These are phyloP conservation scores for Notodonta dromedarius DNA, from an alignment of 2,888 invertebrate species.

Conservation along the genomic window DNA sequence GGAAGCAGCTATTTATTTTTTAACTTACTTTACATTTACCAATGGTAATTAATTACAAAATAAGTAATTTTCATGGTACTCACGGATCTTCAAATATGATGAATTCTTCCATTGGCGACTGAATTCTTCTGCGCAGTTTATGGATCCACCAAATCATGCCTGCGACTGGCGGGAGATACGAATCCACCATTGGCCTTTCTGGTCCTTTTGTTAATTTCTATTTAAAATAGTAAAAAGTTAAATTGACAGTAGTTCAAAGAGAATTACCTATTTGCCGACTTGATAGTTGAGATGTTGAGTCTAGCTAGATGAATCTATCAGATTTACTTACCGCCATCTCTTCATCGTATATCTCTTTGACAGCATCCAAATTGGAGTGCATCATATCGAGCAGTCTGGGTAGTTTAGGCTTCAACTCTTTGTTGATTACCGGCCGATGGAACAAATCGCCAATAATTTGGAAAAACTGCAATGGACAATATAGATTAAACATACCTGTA, in stretches of 20 bases:
- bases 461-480: conserved; percentile 80
- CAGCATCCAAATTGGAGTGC: conserved; percentile 86
- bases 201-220: conserved; percentile 73
- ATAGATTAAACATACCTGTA: not conserved
- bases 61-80: conserved; percentile 40
- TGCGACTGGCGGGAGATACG: conserved; percentile 90
- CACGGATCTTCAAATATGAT: conserved; percentile 87
- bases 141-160: conserved; percentile 89
- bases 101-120: conserved; percentile 85
- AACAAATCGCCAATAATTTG: conserved; percentile 90
- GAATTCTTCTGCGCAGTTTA: conserved; percentile 86
- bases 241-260: too few relatives aligned
- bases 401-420: conserved; percentile 88
- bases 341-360: conserved; percentile 86
- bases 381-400: conserved; percentile 86
- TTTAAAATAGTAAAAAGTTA: too few relatives aligned
- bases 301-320: not conserved
- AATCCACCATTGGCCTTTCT: conserved; percentile 83
- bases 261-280: too few relatives aligned
- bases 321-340: conserved; percentile 75
- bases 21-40: too few relatives aligned
- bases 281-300: too few relatives aligned
- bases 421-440: conserved; percentile 89
- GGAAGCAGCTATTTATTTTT: too few relatives aligned
- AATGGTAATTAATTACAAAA: too few relatives aligned